These are phyloP conservation scores for Ommatoiulus sabulosus DNA, from an alignment of 2,888 invertebrate species.

Conservation along the genomic window DNA sequence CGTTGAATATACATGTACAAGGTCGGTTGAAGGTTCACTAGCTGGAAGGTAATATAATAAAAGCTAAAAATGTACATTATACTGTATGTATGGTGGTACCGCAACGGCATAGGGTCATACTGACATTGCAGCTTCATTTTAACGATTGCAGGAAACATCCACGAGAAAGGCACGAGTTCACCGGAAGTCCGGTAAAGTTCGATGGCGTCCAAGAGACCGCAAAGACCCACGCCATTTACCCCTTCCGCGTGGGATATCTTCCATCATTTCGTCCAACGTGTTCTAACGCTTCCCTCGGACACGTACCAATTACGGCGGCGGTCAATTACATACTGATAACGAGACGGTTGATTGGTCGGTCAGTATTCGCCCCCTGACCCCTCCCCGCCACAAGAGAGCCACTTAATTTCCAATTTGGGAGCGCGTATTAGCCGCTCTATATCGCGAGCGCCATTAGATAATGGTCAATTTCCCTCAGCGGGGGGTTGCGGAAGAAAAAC, in stretches of 20 bases:
- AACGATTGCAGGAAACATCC: too few relatives aligned
- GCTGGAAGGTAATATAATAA: too few relatives aligned
- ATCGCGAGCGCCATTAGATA: background rate
- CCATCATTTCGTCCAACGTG: background rate
- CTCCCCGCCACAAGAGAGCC: background rate
- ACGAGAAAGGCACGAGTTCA: background rate
- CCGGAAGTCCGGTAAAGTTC: background rate
- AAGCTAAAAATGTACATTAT: too few relatives aligned
- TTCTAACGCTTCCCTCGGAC: background rate
- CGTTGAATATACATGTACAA: too few relatives aligned
- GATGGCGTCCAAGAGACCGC: background rate
- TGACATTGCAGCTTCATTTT: too few relatives aligned
- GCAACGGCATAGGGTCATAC: too few relatives aligned
- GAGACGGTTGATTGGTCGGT: background rate
- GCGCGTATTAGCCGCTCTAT: background rate
- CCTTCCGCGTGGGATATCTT: background rate
- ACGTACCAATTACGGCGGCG: constrained; percentile 17
- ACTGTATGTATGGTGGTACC: too few relatives aligned
- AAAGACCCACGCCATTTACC: too few relatives aligned
- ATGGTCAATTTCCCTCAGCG: background rate
- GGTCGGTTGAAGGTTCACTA: too few relatives aligned
- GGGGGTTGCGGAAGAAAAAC: background rate
- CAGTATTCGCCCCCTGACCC: constrained; percentile 34
- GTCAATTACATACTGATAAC: constrained; percentile 28
- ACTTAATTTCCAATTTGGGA: background rate